phyloP scores from a whole-genome alignment of 2,113 vertebrate genomes.

The Hypanus sabinus region DNA sequence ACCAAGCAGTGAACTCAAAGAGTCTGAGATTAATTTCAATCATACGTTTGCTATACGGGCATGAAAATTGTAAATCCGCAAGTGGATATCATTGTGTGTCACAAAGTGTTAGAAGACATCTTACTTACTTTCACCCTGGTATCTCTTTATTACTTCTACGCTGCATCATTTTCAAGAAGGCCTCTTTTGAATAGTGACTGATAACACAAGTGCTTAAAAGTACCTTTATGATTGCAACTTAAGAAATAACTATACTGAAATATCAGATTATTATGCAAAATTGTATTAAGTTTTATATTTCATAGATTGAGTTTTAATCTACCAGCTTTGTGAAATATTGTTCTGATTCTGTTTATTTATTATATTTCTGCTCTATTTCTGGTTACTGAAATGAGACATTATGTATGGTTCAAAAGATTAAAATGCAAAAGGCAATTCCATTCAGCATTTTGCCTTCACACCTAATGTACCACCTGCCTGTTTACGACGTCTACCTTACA shows the following conservation, averaged over 20 bases:
- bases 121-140: conserved; percentile 17
- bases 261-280: background rate
- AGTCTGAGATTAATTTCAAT: conserved; percentile 27
- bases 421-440: background rate
- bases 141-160: background rate
- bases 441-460: background rate
- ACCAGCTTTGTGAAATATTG: background rate
- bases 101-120: conserved; percentile 1
- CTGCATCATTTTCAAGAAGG: background rate
- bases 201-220: background rate
- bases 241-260: background rate
- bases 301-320: background rate
- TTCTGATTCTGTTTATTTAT: background rate
- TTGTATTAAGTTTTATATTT: background rate
- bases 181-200: conserved; percentile 15
- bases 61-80: conserved; percentile 18
- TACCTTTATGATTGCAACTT: background rate
- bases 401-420: background rate
- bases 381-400: background rate
- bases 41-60: background rate
- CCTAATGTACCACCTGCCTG: background rate
- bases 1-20: conserved; percentile 1
- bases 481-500: background rate
- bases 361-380: background rate
- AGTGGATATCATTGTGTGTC: conserved; percentile 14